Evolutionary conservation across 2,888 invertebrate genomes (phyloP).

Genomic region (Caenorhabditis sulstoni): DNA sequence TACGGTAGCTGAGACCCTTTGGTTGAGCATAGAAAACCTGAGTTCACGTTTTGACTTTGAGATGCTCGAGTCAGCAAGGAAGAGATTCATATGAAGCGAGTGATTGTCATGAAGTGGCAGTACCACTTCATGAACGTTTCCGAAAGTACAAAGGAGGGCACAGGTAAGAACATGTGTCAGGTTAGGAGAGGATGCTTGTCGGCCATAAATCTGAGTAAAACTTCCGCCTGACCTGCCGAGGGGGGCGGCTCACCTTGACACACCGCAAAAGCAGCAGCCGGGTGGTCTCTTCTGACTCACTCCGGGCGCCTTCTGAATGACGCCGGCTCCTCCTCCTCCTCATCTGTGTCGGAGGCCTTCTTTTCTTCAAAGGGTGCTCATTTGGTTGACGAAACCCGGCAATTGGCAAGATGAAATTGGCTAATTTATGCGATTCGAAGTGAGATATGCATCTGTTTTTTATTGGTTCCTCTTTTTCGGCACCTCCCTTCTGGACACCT

Average conservation of each 20-base stretch:
- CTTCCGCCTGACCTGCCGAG: conserved; percentile 9
- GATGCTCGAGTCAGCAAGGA: no score
- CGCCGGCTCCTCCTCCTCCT: not conserved
- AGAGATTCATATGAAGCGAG: no score
- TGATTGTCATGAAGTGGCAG: no score
- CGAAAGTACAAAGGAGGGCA: no score
- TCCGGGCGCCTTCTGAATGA: conserved; percentile 9
- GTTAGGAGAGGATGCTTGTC: no score
- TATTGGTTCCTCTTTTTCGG: conserved; percentile 30
- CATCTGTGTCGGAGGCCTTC: conserved; percentile 5
- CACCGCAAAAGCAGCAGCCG: not conserved
- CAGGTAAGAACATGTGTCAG: no score
- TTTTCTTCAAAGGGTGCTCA: conserved; percentile 9
- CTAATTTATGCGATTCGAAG: conserved; percentile 48
- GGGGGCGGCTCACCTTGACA: not conserved
- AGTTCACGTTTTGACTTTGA: no score
- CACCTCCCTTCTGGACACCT: conserved; percentile 10
- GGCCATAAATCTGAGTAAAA: conserved; percentile 5
- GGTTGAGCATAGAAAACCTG: no score
- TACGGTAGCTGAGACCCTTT: no score
- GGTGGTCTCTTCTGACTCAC: conserved; percentile 1
- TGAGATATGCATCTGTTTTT: conserved; percentile 48
- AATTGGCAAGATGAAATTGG: conserved; percentile 26
- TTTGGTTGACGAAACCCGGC: conserved; percentile 20
- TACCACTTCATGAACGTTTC: no score